Conservation (phyloP, 2,888 invertebrate genomes). For the Epinotia brunnichana region DNA sequence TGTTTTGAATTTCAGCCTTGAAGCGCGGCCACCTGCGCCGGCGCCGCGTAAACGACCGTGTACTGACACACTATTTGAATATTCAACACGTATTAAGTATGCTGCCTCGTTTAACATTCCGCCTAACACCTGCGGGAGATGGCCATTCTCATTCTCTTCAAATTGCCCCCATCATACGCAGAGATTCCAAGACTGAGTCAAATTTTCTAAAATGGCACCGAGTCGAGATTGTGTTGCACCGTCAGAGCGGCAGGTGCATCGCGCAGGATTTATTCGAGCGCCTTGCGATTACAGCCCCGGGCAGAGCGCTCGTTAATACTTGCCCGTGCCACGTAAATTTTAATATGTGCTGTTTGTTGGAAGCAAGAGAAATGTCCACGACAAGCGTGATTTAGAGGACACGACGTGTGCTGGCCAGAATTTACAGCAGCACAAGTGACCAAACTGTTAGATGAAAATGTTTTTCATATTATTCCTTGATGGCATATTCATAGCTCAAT, state of each 20-base stretch:
- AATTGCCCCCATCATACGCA: constrained; percentile 23
- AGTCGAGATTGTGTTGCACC: constrained; percentile 50
- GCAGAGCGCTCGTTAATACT: constrained; percentile 81
- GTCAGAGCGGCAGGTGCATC: constrained; percentile 75
- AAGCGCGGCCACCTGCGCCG: constrained; percentile 85
- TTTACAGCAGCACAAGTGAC: constrained; percentile 57
- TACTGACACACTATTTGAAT: constrained; percentile 82
- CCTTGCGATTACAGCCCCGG: constrained; percentile 70
- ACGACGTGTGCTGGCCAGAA: constrained; percentile 64
- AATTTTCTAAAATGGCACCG: constrained; percentile 52
- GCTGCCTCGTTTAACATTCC: constrained; percentile 77
- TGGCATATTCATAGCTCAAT: neutral
- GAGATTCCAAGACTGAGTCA: constrained; percentile 23
- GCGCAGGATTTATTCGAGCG: constrained; percentile 79
- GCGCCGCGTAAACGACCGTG: constrained; percentile 85
- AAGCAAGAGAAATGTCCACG: constrained; percentile 77
- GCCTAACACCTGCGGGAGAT: constrained; percentile 76
- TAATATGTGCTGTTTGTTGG: constrained; percentile 82
- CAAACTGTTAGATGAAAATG: constrained; percentile 14
- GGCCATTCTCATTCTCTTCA: constrained; percentile 54
- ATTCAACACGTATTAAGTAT: constrained; percentile 78
- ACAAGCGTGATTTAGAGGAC: constrained; percentile 80
- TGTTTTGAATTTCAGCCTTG: constrained; percentile 84
- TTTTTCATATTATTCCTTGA: neutral
- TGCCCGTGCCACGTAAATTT: constrained; percentile 82